Evolutionary conservation across 2,797 vertebrate genomes (phyloP).

Genomic region (Cossypha dichroa): DNA sequence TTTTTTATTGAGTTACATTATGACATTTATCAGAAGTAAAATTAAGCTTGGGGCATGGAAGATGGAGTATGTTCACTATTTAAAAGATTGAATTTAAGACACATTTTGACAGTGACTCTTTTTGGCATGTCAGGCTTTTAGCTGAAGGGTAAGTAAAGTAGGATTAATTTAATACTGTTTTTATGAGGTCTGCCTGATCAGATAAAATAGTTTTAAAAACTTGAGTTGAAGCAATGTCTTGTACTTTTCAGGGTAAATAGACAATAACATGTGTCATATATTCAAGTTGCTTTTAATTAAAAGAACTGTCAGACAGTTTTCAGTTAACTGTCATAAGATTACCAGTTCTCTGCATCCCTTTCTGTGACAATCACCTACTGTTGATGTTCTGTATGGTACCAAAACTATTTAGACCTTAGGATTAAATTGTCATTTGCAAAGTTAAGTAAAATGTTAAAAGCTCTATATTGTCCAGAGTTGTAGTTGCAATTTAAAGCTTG

Average conservation of each 20-base stretch:
- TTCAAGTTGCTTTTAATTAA: background rate
- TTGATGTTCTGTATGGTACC: background rate
- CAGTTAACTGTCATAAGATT: background rate
- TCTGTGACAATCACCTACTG: background rate
- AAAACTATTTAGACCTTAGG: background rate
- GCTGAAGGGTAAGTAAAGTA: background rate
- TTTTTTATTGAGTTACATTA: background rate
- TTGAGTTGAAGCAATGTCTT: background rate
- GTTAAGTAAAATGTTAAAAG: background rate
- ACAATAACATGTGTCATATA: background rate
- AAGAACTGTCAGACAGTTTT: background rate
- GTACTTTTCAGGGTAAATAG: background rate
- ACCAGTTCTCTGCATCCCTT: background rate
- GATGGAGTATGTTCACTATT: background rate
- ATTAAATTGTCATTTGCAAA: background rate
- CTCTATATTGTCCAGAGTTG: background rate
- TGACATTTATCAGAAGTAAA: background rate
- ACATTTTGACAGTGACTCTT: background rate
- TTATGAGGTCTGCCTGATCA: background rate
- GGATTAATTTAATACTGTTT: background rate
- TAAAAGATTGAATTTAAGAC: conserved; percentile 3
- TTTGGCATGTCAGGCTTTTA: background rate
- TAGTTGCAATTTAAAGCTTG: background rate
- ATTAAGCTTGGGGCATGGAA: background rate
- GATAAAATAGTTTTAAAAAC: background rate